These are phyloP conservation scores for Temnothorax unifasciatus DNA, from an alignment of 2,888 invertebrate species.

Conservation along the genomic window DNA sequence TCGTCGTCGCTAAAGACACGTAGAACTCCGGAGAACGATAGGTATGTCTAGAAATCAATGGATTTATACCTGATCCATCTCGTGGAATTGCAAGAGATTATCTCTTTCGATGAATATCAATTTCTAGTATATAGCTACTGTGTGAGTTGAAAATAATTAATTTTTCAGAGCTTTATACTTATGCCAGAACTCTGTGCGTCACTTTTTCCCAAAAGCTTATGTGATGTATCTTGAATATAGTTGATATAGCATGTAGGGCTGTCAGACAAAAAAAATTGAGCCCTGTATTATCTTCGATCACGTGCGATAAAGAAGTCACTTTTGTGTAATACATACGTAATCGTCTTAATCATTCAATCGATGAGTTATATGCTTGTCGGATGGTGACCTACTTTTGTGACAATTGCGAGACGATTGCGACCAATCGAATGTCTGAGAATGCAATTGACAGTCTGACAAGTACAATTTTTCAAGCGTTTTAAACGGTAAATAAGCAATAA, in stretches of 20 bases:
- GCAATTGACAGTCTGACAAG: slow-evolving; percentile 8
- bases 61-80: not conserved
- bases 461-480: not conserved
- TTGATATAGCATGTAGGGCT: not conserved
- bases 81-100: not conserved
- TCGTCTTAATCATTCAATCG: not conserved
- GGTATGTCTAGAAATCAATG: not conserved
- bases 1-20: not conserved
- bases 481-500: not conserved
- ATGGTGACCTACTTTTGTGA: slow-evolving; percentile 1
- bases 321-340: not conserved
- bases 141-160: not conserved
- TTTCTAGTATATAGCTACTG: not conserved
- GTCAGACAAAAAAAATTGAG: slow-evolving; percentile 19
- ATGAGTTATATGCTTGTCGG: slow-evolving; percentile 11
- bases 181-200: not conserved
- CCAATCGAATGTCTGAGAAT: not conserved
- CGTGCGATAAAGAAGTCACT: slow-evolving; percentile 15
- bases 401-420: slow-evolving; percentile 22
- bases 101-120: not conserved
- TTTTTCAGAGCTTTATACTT: not conserved
- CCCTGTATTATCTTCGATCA: not conserved
- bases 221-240: not conserved
- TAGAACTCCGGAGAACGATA: not conserved
- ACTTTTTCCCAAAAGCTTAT: not conserved